Evolutionary conservation across 1,140 invertebrate genomes (phyloP).

Genomic region (Mylabris phalerata): DNA sequence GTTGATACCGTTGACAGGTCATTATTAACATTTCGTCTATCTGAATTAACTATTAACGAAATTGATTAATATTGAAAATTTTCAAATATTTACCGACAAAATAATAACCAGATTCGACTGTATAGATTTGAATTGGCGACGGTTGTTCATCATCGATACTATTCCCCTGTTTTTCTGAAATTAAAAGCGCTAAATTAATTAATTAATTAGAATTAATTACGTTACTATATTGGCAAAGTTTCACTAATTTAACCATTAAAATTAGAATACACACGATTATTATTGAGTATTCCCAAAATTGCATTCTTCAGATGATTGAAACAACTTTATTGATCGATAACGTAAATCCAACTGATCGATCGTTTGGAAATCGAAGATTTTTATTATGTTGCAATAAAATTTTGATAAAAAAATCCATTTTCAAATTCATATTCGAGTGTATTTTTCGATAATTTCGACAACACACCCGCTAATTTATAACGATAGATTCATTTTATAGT

Average conservation of each 20-base stretch:
- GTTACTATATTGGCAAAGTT: slow-evolving; percentile 4
- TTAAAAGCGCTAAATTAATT: too few relatives aligned
- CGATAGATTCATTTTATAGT: too few relatives aligned
- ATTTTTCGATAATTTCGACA: too few relatives aligned
- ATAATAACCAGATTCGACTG: neutral
- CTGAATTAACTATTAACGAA: neutral
- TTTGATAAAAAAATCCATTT: neutral
- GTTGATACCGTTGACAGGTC: neutral
- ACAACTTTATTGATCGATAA: neutral
- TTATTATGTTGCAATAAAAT: neutral
- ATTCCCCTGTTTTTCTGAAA: neutral
- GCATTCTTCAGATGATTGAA: neutral
- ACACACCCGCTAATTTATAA: too few relatives aligned
- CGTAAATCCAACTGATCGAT: neutral
- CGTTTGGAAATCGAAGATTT: neutral
- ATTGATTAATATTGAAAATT: neutral
- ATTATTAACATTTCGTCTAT: neutral
- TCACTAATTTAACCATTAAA: neutral
- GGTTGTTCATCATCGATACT: neutral
- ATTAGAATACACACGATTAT: neutral
- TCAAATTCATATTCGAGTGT: too few relatives aligned
- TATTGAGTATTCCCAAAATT: slow-evolving; percentile 1
- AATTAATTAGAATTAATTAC: neutral
- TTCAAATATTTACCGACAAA: neutral
- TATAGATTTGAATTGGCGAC: slow-evolving; percentile 3